Base-by-base conservation (phyloP, 2,888 invertebrate genomes). In the Priocnemis perturbator region DNA sequence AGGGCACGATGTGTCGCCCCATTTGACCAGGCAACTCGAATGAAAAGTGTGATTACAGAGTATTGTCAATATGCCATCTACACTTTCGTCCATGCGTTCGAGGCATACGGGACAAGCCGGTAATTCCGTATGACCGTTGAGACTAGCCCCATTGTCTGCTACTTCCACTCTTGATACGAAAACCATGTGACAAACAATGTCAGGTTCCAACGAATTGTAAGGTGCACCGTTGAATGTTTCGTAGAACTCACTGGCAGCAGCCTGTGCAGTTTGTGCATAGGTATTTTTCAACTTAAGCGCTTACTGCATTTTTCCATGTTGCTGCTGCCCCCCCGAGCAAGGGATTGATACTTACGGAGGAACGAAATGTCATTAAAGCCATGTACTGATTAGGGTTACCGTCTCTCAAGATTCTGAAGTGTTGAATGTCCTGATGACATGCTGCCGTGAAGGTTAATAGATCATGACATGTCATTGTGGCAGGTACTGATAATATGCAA, bases 1-100 rank as follows among this genome's bases (percentile, higher is more conserved):
- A 0, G 99, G 99, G 88, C 99, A 99, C 67, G 98, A 97, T 81
- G 96, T 96, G 89, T 98, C 98, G 19, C 96, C 95, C 98, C 99
- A 99, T 89, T 99, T 96, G 79, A 96, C 94, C 60, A 99, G 91
- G 90, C 99, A 99, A 85, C 94, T 94, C 11, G 97, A 95, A 90
- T 99, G 99, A 90, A 99, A 99, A 0, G 97, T 95, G 90, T 99
- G 99, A 90, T 99, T 99, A 89, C 99, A 99, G 71, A 99, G 92
- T 86, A 99, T 98, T 30, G 98, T 98, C 78, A 99, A 91, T 73
- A 99, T 96, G 14, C 98, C 98, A 87, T 98, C 98, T 14, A 98
- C 97, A 81, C 98, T 97, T 90, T 99, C 99, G 89, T 99, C 99
- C 98, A 97, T 97, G 69, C 98, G 93, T 90, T 99, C 99, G 63